phyloP scores from a whole-genome alignment of 2,113 vertebrate species.

The Amazona vittata region DNA sequence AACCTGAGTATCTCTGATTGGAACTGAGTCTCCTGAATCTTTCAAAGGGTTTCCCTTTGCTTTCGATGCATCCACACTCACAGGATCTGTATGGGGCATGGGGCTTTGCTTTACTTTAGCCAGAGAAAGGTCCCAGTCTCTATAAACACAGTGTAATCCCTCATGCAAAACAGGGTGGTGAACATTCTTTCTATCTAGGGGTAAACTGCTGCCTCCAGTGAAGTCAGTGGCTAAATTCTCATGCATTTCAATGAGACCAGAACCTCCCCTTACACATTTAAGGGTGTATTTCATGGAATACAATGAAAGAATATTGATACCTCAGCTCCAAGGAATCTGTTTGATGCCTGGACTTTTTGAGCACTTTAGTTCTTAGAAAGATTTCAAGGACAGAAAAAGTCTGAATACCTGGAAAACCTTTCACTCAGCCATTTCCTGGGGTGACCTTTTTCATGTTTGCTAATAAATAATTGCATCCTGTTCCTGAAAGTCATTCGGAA shows the following conservation, averaged over 20 bases:
- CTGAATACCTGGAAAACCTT: not conserved
- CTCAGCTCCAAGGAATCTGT: not conserved
- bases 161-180: not conserved
- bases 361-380: not conserved
- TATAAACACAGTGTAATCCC: not conserved
- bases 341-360: not conserved
- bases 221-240: not conserved
- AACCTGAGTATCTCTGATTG: not conserved
- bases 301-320: not conserved
- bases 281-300: not conserved
- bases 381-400: not conserved
- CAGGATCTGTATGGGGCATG: not conserved
- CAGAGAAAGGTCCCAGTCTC: not conserved
- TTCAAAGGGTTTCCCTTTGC: not conserved
- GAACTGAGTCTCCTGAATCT: not conserved
- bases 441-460: not conserved
- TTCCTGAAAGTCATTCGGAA: not conserved
- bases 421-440: not conserved
- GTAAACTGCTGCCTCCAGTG: not conserved
- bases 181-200: not conserved
- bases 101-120: not conserved
- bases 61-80: not conserved
- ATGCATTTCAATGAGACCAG: not conserved
- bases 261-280: not conserved
- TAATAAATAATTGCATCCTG: not conserved